Evolutionary conservation across 2,888 invertebrate species (phyloP).

Genomic region (Tricholauxania praeusta): DNA sequence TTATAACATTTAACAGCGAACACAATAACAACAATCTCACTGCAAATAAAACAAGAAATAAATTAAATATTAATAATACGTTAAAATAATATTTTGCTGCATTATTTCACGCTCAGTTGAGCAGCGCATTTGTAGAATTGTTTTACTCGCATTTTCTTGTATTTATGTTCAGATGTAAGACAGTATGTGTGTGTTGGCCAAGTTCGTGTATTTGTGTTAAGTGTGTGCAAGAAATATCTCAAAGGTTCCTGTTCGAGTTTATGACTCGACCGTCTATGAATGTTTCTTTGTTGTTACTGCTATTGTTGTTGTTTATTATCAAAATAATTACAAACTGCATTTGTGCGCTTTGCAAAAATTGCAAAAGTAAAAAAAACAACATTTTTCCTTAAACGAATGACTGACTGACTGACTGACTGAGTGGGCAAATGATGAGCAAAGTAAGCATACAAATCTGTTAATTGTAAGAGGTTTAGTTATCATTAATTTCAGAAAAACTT

Average conservation of each 20-base stretch:
- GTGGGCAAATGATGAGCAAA: neutral
- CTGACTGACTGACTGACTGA: slow-evolving; percentile 11
- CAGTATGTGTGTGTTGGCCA: neutral
- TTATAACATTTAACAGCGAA: slow-evolving; percentile 10
- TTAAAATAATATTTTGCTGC: slow-evolving; percentile 36
- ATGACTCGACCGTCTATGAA: neutral
- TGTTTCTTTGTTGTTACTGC: neutral
- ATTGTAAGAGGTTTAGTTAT: no score
- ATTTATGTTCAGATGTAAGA: neutral
- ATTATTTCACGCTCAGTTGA: slow-evolving; percentile 46
- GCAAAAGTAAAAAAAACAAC: neutral
- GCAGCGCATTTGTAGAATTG: slow-evolving; percentile 38
- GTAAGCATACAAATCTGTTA: no score
- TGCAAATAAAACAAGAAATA: slow-evolving; percentile 21
- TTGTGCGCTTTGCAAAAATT: no score
- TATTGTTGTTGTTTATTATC: neutral
- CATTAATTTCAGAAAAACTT: no score
- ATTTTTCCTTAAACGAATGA: slow-evolving; percentile 2
- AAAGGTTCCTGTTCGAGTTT: slow-evolving; percentile 27
- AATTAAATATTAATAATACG: slow-evolving; percentile 38
- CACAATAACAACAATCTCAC: slow-evolving; percentile 11
- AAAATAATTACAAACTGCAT: neutral
- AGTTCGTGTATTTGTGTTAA: neutral
- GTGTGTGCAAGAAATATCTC: slow-evolving; percentile 16
- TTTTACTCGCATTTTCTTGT: no score